A percentile compares a stretch with the other conserved stretches of the same genome.
Evolutionary conservation across 37 sponge, comb jelly and placozoan species (phyloP).

Genomic region (Geodia barretti): DNA sequence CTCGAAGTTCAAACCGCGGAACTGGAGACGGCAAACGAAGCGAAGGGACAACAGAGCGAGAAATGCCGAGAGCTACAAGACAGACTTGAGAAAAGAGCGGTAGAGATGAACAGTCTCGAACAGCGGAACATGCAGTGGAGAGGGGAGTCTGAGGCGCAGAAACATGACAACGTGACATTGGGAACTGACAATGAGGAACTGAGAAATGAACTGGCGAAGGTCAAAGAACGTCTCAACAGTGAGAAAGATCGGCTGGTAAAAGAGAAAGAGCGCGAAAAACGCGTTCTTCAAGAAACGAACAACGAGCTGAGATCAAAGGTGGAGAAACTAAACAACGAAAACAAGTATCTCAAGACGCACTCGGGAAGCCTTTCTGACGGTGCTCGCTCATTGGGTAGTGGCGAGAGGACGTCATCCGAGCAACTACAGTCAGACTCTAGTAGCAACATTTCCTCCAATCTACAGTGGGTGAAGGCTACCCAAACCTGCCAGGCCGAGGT

Average conservation of each 20-base stretch:
- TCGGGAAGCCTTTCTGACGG: neutral
- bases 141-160: neutral
- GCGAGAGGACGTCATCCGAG: neutral
- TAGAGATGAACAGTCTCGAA: neutral
- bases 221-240: neutral
- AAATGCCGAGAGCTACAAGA: neutral
- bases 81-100: neutral
- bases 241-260: neutral
- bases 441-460: no score
- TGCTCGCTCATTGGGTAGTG: neutral
- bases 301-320: neutral
- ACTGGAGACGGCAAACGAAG: neutral
- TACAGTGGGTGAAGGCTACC: no score
- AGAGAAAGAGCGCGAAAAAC: neutral
- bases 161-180: neutral
- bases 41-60: neutral
- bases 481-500: neutral
- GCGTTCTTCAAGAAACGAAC: neutral
- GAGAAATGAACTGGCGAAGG: neutral
- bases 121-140: neutral
- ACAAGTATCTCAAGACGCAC: neutral
- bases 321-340: neutral
- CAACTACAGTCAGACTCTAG: no score
- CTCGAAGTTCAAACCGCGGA: neutral
- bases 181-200: neutral